phyloP scores from a whole-genome alignment of 2,888 invertebrate genomes.

The Eupithecia insigniata region DNA sequence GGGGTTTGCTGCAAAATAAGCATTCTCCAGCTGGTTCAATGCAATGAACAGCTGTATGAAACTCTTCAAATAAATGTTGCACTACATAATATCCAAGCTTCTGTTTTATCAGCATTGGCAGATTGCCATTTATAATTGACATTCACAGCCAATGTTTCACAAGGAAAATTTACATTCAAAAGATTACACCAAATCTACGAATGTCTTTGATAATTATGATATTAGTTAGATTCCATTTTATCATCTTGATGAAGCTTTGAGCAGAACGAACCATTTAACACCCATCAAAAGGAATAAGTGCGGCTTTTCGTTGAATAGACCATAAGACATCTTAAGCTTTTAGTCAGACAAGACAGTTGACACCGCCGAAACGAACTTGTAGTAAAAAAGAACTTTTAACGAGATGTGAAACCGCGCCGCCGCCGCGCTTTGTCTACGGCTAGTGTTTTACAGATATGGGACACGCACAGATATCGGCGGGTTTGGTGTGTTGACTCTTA shows the following conservation, averaged over 20 bases:
- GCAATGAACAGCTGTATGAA: not conserved
- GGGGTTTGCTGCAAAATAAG: not conserved
- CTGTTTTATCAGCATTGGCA: slow-evolving; percentile 45
- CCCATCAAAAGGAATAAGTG: not conserved
- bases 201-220: not conserved
- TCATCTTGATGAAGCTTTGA: not conserved
- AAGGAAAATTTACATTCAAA: not conserved
- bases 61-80: not conserved
- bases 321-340: not conserved
- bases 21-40: not conserved
- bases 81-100: slow-evolving; percentile 21
- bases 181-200: not conserved
- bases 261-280: not conserved
- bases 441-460: not conserved
- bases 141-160: slow-evolving; percentile 26
- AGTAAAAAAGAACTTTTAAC: no score
- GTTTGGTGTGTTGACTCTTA: not conserved
- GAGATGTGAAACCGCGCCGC: not conserved
- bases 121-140: slow-evolving; percentile 43
- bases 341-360: not conserved
- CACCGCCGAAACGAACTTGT: no score
- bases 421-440: not conserved
- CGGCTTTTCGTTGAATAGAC: not conserved
- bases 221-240: no score
- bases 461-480: not conserved